Evolutionary conservation across 2,113 vertebrate genomes (phyloP).

Genomic region (Bettongia penicillata): DNA sequence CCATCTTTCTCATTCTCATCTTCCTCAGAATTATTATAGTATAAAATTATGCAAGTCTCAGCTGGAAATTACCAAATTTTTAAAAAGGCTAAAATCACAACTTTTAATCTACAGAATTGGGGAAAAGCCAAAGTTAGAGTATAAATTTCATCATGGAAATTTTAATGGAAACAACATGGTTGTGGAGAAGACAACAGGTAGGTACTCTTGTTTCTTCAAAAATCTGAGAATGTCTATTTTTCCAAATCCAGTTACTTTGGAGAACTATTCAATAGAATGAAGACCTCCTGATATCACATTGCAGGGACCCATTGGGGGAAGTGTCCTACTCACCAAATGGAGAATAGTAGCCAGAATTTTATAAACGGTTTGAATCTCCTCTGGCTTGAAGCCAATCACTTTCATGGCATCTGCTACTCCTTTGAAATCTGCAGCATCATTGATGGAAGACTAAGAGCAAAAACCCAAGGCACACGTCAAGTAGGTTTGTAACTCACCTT

Average conservation of each 20-base stretch:
- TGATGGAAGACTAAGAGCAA: slow-evolving; percentile 90
- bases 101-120: not conserved
- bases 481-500: no score
- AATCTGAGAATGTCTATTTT: not conserved
- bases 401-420: slow-evolving; percentile 97
- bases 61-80: not conserved
- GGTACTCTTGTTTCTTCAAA: slow-evolving; percentile 19
- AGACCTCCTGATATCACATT: slow-evolving; percentile 5
- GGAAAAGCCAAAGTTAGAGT: slow-evolving; percentile 12
- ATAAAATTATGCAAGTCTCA: not conserved
- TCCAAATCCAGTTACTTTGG: slow-evolving; percentile 27
- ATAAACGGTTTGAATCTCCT: slow-evolving; percentile 96
- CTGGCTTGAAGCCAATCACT: slow-evolving; percentile 95
- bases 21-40: not conserved
- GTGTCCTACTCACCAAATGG: slow-evolving; percentile 89
- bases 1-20: not conserved
- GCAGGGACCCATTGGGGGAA: not conserved
- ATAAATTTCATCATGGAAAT: not conserved
- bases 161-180: not conserved
- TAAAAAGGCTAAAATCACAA: not conserved
- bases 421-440: slow-evolving; percentile 93
- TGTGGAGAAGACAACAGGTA: not conserved
- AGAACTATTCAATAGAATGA: not conserved
- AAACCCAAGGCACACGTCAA: slow-evolving; percentile 49
- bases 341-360: slow-evolving; percentile 96